Percentiles rank a stretch among this genome's conserved stretches.
These are phyloP conservation scores for Ciconia nigra DNA, from an alignment of 2,797 vertebrate species.

Conservation along the genomic window DNA sequence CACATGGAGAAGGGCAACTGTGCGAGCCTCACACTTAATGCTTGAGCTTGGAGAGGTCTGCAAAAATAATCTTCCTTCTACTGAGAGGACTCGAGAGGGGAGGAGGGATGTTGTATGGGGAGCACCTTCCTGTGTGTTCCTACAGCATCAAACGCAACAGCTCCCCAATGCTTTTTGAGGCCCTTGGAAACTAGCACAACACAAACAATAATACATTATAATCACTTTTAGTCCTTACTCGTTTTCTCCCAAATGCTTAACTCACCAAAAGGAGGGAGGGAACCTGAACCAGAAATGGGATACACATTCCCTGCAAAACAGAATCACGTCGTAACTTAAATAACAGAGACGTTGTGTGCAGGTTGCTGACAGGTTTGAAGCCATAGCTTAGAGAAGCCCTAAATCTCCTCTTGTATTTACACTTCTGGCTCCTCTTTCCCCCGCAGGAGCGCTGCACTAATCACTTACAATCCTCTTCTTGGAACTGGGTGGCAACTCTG, in stretches of 20 bases:
- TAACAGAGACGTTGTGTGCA: not conserved
- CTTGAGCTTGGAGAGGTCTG: conserved; percentile 19
- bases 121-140: conserved; percentile 42
- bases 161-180: not conserved
- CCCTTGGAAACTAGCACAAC: conserved; percentile 14
- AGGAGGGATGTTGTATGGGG: not conserved
- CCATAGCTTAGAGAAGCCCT: not conserved
- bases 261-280: not conserved
- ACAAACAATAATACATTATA: conserved; percentile 4
- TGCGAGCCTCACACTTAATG: not conserved
- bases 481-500: not conserved
- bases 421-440: not conserved
- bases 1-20: not conserved
- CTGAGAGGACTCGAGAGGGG: not conserved
- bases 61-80: conserved; percentile 27
- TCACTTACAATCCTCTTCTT: not conserved
- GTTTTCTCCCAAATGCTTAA: not conserved
- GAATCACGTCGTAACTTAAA: conserved; percentile 4
- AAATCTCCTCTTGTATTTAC: conserved; percentile 8
- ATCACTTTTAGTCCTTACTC: not conserved
- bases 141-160: conserved; percentile 12
- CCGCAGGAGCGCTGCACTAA: not conserved
- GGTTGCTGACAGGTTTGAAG: conserved; percentile 43
- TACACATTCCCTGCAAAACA: not conserved
- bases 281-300: not conserved